Evolutionary conservation across 1,140 invertebrate genomes (phyloP), one percentile per base, ranked within the genome.

Genomic region (Papilio aristodemus): DNA sequence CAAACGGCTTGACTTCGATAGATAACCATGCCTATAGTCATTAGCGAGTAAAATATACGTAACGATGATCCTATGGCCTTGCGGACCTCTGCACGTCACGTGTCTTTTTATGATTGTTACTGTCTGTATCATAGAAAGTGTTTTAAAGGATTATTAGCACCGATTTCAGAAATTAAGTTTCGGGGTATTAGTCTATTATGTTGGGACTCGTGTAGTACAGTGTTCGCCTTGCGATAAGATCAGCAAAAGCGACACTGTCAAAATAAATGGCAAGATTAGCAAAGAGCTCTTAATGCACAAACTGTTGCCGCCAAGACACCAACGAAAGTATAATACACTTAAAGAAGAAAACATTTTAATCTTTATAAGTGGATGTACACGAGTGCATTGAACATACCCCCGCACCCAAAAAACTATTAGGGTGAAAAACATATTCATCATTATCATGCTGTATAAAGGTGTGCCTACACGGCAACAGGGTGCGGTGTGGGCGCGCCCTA

Each of bases 361-460:
- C 8, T 38, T 8, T 62, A 60, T n/a, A 3, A 62, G 39, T 38
- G 9, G 14, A 38, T 39, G 36, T 27, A 36, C 6, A 13, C 17
- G 17, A 64, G 38, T 39, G 19, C 37, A 64, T 13, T 41, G 27
- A 17, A n/a, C 11, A n/a, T 19, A 63, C 37, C 17, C 22, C 39
- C 19, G 27, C 38, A 32, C 27, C 27, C 27, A 32, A 32, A 32
- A 32, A 2, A 32, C 17, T 25, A 11, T 10, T 38, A n/a, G 41
- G 63, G 63, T 66, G 22, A 22, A 66, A 66, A 62, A 57, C 14
- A 32, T 66, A 50, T 66, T 66, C n/a, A 46, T 46, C 22, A 36
- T 32, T 43, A 22, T 64, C 41, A 66, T 17, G 22, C 22, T 62
- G 19, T 5, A 50, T 46, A 46, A 32, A 32, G 63, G 63, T 32